Evolutionary conservation across 2,888 invertebrate species (phyloP).

Genomic region (Teleiodes luculella): DNA sequence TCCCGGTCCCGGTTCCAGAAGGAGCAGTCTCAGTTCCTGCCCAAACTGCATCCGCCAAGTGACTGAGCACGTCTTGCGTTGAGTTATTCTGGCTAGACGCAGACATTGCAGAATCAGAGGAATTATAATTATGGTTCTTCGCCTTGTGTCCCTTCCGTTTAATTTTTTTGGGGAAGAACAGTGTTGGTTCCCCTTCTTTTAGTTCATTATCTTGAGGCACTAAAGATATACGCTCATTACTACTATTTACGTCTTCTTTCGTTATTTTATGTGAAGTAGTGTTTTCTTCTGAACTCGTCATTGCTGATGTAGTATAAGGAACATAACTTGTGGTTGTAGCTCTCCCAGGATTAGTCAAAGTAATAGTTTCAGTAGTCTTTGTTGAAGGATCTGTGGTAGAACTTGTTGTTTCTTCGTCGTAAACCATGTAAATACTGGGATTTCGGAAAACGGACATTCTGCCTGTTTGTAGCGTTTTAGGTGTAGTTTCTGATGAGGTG

Average conservation of each 20-base stretch:
- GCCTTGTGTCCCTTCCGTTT: constrained; percentile 44
- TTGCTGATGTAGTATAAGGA: constrained; percentile 8
- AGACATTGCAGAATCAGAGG: not conserved
- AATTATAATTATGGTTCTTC: constrained; percentile 2
- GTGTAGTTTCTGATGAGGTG: not conserved
- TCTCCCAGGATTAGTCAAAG: constrained; percentile 30
- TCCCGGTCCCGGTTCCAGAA: constrained; percentile 21
- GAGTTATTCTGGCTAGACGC: constrained; percentile 12
- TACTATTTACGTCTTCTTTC: constrained; percentile 22
- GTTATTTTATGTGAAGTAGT: not conserved
- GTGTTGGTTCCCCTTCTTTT: constrained; percentile 53
- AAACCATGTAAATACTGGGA: constrained; percentile 50
- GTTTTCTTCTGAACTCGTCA: not conserved
- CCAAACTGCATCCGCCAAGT: not conserved
- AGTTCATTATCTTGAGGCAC: constrained; percentile 44
- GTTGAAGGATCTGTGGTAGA: constrained; percentile 12
- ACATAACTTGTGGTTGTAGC: not conserved
- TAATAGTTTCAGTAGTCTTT: constrained; percentile 13
- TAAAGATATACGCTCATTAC: constrained; percentile 52
- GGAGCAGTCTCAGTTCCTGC: not conserved
- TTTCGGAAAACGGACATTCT: constrained; percentile 61
- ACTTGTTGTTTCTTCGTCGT: constrained; percentile 33
- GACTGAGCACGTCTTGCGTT: not conserved
- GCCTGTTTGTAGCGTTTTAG: constrained; percentile 22
- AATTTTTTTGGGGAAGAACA: constrained; percentile 57